Base-by-base conservation (phyloP, 2,797 vertebrate genomes). In the Sebastes glaucus region DNA sequence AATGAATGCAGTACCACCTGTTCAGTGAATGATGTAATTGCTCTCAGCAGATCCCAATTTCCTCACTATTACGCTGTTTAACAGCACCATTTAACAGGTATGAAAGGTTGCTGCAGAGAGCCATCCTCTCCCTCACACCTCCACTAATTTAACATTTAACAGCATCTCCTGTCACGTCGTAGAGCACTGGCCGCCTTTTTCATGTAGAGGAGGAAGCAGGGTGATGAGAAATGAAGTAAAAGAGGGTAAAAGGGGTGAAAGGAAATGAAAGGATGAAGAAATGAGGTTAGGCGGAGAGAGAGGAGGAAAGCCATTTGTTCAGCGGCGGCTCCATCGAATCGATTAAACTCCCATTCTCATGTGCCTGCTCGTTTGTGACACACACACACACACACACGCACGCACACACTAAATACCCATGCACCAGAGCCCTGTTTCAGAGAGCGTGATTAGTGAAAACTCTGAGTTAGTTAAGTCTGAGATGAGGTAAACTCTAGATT, bases 1-100 rank as follows among this genome's bases (percentile, higher is more conserved):
- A 93, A 95, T 94, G 90, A 93, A 93, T 92, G 88, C 91, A 85
- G 85, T 80, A 69, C 85, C 93, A 94, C 92, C 93, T 95, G 92
- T 93, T 94, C 92, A 85, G 88, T 87, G 82, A 89, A 87, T 79
- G 80, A 90, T 86, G 87, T 93, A 90, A 94, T 91, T 90, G 91
- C 92, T 94, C 90, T 90, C 90, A 80, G 84, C 89, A 92, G 92
- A 93, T 89, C 74, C 83, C 71, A 74, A 87, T 92, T 92, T 93
- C 75, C 88, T 88, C 84, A 85, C 87, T 80, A 82, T 87, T 87
- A 84, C 73, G 7, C 83, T 49, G 27, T 82, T 93, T 83, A 90
- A 74, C 75, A 32, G 85, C 80, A 74, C 56, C 85, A 83, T 90
- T 93, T 91, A 92, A 81, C 87, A 88, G 90, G 85, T 90, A 87